Percentiles rank a stretch among this genome's conserved stretches.
Conservation (phyloP, 2,888 invertebrate genomes). For the Baccha elongata region DNA sequence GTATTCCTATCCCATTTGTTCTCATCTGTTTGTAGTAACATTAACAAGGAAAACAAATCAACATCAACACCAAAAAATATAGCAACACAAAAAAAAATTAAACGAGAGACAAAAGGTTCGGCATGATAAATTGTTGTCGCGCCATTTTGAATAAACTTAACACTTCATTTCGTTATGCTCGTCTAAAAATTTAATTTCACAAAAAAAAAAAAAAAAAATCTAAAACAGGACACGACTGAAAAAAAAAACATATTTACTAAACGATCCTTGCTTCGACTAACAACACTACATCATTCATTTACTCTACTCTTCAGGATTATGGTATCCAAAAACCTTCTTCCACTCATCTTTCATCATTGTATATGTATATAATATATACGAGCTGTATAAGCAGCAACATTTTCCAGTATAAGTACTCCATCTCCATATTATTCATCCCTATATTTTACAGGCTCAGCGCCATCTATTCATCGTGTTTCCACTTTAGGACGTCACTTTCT, state of each 20-base stretch:
- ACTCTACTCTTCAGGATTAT: conserved; percentile 1
- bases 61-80: not conserved
- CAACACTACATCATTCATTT: conserved; percentile 60
- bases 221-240: not conserved
- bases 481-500: conserved; percentile 54
- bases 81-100: not conserved
- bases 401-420: not conserved
- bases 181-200: conserved; percentile 64
- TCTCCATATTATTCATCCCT: not conserved
- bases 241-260: conserved; percentile 62
- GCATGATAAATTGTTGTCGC: conserved; percentile 62
- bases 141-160: conserved; percentile 70
- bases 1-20: conserved; percentile 39
- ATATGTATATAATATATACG: not conserved
- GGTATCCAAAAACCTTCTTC: conserved; percentile 10
- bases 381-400: not conserved
- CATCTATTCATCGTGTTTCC: conserved; percentile 35
- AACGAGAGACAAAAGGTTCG: conserved; percentile 26
- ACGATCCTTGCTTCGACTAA: conserved; percentile 60
- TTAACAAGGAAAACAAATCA: not conserved
- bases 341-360: conserved; percentile 14
- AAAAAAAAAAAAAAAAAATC: conserved; percentile 15
- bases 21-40: conserved; percentile 13
- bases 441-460: conserved; percentile 5
- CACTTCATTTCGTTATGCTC: conserved; percentile 54